Conservation (phyloP, 2,888 invertebrate genomes). For the Apotomis turbidana region DNA sequence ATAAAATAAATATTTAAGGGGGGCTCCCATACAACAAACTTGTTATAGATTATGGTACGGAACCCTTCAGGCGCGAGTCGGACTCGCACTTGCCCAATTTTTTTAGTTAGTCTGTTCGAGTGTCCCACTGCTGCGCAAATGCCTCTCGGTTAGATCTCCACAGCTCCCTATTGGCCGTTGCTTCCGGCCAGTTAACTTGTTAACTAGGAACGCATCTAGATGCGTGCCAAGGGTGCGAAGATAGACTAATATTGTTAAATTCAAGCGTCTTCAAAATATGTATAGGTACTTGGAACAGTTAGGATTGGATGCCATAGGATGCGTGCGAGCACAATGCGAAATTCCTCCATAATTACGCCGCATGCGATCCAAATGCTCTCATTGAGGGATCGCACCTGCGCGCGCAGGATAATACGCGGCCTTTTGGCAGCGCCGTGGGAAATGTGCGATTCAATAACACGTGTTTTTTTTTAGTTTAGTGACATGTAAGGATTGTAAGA, state of each 20-base stretch:
- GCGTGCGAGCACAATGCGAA: conserved; percentile 53
- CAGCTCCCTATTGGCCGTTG: too few species aligned
- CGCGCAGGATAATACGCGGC: conserved; percentile 47
- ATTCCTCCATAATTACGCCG: conserved; percentile 62
- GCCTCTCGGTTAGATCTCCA: too few species aligned
- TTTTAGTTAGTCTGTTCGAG: too few species aligned
- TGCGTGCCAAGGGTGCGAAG: too few species aligned
- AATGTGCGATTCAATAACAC: conserved; percentile 27
- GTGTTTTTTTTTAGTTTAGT: conserved; percentile 19
- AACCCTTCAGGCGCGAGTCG: too few species aligned
- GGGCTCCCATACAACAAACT: too few species aligned
- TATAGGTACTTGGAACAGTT: not conserved
- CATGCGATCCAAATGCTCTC: conserved; percentile 47
- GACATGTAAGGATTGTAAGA: conserved; percentile 5
- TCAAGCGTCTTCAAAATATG: not conserved
- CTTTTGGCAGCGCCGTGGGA: conserved; percentile 38
- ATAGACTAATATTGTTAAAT: not conserved
- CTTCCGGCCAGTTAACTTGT: too few species aligned
- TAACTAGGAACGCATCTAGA: too few species aligned
- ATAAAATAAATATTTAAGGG: too few species aligned
- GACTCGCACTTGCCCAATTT: too few species aligned
- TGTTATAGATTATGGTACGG: too few species aligned
- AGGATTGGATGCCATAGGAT: conserved; percentile 6
- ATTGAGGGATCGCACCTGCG: conserved; percentile 65
- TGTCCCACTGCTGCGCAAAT: too few species aligned